Conservation (phyloP, 1,140 invertebrate species). For the Rhopalosiphum maidis region DNA sequence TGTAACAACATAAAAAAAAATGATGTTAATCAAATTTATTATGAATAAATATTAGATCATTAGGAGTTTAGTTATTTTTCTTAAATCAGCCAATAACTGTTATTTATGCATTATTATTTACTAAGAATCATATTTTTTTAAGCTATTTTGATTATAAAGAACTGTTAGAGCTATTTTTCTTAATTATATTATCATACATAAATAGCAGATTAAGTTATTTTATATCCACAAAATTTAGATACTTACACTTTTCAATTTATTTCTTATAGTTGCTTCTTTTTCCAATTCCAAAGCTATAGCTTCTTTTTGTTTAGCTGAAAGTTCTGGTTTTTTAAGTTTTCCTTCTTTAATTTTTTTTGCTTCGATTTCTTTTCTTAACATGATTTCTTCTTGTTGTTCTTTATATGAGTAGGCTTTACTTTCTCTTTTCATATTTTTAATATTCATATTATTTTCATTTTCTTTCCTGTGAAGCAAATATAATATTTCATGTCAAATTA, state of each 20-base stretch:
- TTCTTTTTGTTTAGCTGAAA: constrained; percentile 93
- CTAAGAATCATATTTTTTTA: no score
- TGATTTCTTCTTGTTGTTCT: constrained; percentile 94
- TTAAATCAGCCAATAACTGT: no score
- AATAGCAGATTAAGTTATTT: not conserved
- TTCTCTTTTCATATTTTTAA: constrained; percentile 78
- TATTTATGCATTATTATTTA: no score
- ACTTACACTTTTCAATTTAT: constrained; percentile 70
- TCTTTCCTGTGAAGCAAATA: constrained; percentile 45
- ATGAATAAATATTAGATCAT: no score
- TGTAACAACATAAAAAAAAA: no score
- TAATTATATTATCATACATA: no score
- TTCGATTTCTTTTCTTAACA: constrained; percentile 89
- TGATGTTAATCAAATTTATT: no score
- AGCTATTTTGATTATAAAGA: no score
- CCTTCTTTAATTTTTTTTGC: constrained; percentile 87
- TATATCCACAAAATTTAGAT: not conserved
- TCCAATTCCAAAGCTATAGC: constrained; percentile 83
- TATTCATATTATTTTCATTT: constrained; percentile 36
- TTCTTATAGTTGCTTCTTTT: constrained; percentile 82
- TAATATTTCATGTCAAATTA: not conserved
- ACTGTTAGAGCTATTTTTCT: no score
- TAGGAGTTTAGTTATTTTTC: no score
- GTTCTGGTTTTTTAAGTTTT: constrained; percentile 76
- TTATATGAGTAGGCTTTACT: constrained; percentile 97